These are phyloP conservation scores for Channallabes apus DNA, from an alignment of 2,797 vertebrate genomes.

Conservation along the genomic window DNA sequence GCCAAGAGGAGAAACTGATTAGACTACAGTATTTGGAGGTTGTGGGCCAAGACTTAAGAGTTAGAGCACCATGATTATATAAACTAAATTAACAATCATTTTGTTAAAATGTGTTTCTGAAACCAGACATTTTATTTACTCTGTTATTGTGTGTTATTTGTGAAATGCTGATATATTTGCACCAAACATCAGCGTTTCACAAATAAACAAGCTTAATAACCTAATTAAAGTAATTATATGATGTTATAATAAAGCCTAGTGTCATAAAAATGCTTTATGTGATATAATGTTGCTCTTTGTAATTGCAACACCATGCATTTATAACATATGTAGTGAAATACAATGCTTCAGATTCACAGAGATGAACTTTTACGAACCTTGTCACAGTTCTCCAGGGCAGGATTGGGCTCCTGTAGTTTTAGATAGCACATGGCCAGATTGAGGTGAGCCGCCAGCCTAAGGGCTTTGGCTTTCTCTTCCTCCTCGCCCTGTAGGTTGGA, in stretches of 20 bases:
- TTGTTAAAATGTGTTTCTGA: neutral
- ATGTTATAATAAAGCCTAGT: no score
- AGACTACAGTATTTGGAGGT: neutral
- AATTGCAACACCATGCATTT: no score
- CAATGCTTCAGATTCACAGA: neutral
- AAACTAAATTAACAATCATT: neutral
- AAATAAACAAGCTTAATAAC: no score
- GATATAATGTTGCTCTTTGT: no score
- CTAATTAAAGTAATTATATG: no score
- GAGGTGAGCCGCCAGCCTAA: slow-evolving; percentile 89
- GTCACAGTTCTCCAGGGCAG: slow-evolving; percentile 87
- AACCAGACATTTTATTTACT: neutral
- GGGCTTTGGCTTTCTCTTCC: slow-evolving; percentile 76
- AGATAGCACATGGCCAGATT: slow-evolving; percentile 96
- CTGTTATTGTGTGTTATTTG: neutral
- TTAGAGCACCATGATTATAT: neutral
- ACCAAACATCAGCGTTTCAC: no score
- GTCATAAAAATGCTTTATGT: no score
- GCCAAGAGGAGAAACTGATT: neutral
- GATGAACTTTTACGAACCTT: slow-evolving; percentile 77
- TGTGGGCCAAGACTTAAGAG: neutral
- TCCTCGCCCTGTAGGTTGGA: slow-evolving; percentile 79
- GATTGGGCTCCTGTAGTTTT: slow-evolving; percentile 85
- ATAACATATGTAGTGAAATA: neutral
- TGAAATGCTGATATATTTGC: neutral